Conservation (phyloP, 2,888 invertebrate species). For the Phyllotreta striolata region DNA sequence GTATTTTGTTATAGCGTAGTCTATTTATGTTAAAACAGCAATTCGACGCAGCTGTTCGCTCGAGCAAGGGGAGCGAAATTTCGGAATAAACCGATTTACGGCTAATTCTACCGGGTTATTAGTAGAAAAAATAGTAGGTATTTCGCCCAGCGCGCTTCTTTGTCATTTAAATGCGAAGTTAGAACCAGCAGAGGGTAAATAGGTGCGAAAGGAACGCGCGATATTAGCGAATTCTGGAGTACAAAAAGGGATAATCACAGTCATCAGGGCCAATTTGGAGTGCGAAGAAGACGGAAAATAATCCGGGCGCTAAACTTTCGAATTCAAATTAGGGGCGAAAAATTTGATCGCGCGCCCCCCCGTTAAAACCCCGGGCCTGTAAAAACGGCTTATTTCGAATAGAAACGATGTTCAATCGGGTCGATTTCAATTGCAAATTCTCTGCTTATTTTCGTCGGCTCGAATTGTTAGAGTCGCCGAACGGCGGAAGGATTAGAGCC, state of each 20-base stretch:
- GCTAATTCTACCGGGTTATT: no score
- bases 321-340: conserved; percentile 31
- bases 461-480: no score
- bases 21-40: no score
- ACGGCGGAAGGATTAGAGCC: no score
- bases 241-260: conserved; percentile 28
- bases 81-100: no score
- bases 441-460: not conserved
- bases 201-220: no score
- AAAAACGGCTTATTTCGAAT: conserved; percentile 21
- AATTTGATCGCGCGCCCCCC: not conserved
- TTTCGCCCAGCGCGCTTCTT: no score
- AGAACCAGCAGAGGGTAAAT: no score
- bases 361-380: not conserved
- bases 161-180: no score
- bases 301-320: conserved; percentile 34
- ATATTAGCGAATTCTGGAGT: not conserved
- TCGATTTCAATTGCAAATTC: conserved; percentile 25
- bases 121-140: no score
- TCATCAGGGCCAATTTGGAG: conserved; percentile 39
- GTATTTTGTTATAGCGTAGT: not conserved
- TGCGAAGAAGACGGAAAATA: conserved; percentile 35
- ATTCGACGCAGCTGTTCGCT: no score
- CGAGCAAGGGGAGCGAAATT: no score
- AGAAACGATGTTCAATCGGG: conserved; percentile 17